phyloP scores from a whole-genome alignment of 2,113 vertebrate genomes.

The Actenoides hombroni region DNA sequence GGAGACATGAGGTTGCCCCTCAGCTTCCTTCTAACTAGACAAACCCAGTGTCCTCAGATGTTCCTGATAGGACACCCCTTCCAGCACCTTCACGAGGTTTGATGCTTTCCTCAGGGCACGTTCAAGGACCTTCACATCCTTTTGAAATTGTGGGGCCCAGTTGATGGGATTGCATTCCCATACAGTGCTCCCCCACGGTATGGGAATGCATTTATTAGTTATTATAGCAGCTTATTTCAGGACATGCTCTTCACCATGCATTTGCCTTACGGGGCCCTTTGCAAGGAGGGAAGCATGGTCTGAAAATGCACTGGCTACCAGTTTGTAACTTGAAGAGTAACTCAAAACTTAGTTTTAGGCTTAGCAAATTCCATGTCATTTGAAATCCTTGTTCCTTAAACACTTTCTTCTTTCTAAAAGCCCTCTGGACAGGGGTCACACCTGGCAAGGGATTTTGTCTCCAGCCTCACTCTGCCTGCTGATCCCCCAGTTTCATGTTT shows the following conservation, averaged over 20 bases:
- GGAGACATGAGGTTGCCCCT: not conserved
- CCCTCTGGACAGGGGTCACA: not conserved
- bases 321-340: not conserved
- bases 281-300: not conserved
- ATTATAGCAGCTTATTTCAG: not conserved
- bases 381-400: not conserved
- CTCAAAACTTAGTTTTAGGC: not conserved
- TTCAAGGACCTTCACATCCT: not conserved
- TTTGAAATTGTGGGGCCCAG: not conserved
- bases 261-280: not conserved
- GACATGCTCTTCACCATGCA: not conserved
- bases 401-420: not conserved
- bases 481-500: not conserved
- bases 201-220: not conserved
- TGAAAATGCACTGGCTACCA: not conserved
- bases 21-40: not conserved
- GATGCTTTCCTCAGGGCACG: not conserved
- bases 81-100: not conserved
- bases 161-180: not conserved
- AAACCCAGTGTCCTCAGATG: not conserved
- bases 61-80: not conserved
- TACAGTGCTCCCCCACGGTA: no score
- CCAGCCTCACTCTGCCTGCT: not conserved
- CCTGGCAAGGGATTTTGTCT: not conserved
- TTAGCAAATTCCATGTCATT: not conserved